Evolutionary conservation across 1,140 invertebrate genomes (phyloP), one percentile per base, ranked within the genome.

Genomic region (Euglossa dilemma): DNA sequence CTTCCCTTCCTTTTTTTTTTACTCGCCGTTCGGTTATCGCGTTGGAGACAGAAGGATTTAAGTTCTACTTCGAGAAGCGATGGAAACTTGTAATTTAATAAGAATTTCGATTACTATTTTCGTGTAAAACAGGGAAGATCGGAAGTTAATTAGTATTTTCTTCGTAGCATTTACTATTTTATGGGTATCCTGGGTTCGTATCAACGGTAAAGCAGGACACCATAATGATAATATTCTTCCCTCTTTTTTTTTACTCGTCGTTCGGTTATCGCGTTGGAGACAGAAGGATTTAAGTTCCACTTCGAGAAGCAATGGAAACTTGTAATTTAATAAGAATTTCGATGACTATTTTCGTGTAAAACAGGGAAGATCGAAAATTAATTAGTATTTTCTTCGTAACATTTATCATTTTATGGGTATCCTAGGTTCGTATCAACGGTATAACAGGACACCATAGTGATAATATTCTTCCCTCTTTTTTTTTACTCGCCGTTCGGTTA

Each of bases 141-240:
- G 4, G 16, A 12, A 36, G 14, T 67, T 59, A 79, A 79, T 59
- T 36, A 59, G 47, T 5, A 5, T 59, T 50, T 57, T 18, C 47
- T 20, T 20, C 0, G 20, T 20, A 23, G 20, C 25, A n/a, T 9
- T 28, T 23, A 45, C 25, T 61, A 64, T 71, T 79, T 63, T 56
- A 23, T n/a, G 57, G n/a, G 43, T 14, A 63, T 67, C 8, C 9
- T 9, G 23, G 23, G 36, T 63, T 52, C 63, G n/a, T 59, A 28
- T n/a, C 54, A 43, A 45, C 52, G 25, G 71, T 63, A 72, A 74
- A 74, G 45, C 28, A 59, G 18, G 54, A 47, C 70, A 69, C 28
- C 63, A 23, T n/a, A 45, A 59, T 6, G 16, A 47, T 59, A n/a
- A n/a, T 47, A 47, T 25, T 59, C 20, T 25, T 59, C n/a, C 47